phyloP scores from a whole-genome alignment of 2,888 invertebrate species.

The Himalopsyche tibetana region DNA sequence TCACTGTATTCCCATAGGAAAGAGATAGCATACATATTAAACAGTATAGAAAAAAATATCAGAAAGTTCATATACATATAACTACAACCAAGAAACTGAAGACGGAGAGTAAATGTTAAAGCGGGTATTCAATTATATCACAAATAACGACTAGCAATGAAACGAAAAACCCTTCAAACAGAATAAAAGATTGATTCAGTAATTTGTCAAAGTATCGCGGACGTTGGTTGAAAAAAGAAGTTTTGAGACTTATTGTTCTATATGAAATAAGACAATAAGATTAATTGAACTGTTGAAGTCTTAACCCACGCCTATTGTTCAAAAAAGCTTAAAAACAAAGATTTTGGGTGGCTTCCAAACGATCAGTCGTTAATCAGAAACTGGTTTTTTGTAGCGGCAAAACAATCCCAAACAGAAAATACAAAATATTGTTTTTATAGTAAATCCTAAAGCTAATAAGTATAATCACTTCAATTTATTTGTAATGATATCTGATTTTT shows the following conservation, averaged over 20 bases:
- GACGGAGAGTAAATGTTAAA: too few relatives aligned
- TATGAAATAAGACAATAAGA: constrained; percentile 37
- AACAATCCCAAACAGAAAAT: too few relatives aligned
- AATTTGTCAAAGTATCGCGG: constrained; percentile 22
- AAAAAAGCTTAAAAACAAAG: constrained; percentile 1
- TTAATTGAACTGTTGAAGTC: constrained; percentile 40
- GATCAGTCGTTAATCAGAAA: constrained; percentile 24
- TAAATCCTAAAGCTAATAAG: background rate
- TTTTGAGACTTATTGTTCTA: constrained; percentile 14
- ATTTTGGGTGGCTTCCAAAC: constrained; percentile 4
- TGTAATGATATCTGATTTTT: too few relatives aligned
- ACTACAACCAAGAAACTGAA: too few relatives aligned
- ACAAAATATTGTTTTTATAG: too few relatives aligned
- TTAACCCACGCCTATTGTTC: constrained; percentile 5
- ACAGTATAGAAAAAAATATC: too few relatives aligned
- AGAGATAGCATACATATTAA: too few relatives aligned
- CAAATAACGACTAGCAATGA: too few relatives aligned
- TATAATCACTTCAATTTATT: background rate
- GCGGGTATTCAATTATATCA: too few relatives aligned
- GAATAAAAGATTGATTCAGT: background rate
- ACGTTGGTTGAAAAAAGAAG: background rate
- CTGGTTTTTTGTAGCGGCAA: background rate
- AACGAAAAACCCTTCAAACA: background rate
- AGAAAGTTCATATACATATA: too few relatives aligned
- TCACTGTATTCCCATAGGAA: too few relatives aligned